Base-by-base conservation (phyloP, 2,113 vertebrate genomes). In the Prinia subflava region DNA sequence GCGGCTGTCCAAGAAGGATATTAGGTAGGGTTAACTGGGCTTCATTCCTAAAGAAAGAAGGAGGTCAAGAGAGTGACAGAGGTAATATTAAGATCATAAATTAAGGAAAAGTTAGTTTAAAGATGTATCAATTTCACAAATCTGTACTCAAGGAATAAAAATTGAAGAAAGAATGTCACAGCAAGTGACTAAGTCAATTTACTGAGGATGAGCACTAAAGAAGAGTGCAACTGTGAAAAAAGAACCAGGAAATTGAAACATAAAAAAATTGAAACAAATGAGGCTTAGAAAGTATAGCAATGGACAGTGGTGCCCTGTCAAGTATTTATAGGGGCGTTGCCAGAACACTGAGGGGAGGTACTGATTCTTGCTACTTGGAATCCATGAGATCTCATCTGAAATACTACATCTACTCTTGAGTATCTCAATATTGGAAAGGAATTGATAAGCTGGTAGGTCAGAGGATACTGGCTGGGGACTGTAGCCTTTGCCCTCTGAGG, bases 221-320 rank as follows among this genome's bases (percentile, higher is more conserved):
- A 70, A 56, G 13, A 57, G 4, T 59, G 28, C 1, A 71, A 63
- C 23, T 41, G 17, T 27, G 30, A 49, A 71, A 83, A 67, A 18
- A 52, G 3, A 87, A 68, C 30, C 23, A 42, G 33, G 30, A 78
- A 75, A 15, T 0, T 71, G 15, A 89, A 83, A 17, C 3, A 41
- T 31, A 62, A 78, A 60, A 4, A 8, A 44, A 56, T n/a, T 59
- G 18, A 55, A 78, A 33, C 6, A 71, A 79, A 59, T 33, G 57
- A 75, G 9, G 6, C 30, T 80, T n/a, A 50, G 39, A 63, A 87
- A 31, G 4, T 19, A 50, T 14, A 68, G 10, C 24, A 83, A 7
- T 16, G 30, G 13, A n/a, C 15, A 60, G 0, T 0, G 1, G 6
- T 41, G 4, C 8, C 9, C 23, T 65, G 13, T 7, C 13, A 69